Evolutionary conservation across 1,140 invertebrate genomes (phyloP).

Genomic region (Drosophila yakuba): DNA sequence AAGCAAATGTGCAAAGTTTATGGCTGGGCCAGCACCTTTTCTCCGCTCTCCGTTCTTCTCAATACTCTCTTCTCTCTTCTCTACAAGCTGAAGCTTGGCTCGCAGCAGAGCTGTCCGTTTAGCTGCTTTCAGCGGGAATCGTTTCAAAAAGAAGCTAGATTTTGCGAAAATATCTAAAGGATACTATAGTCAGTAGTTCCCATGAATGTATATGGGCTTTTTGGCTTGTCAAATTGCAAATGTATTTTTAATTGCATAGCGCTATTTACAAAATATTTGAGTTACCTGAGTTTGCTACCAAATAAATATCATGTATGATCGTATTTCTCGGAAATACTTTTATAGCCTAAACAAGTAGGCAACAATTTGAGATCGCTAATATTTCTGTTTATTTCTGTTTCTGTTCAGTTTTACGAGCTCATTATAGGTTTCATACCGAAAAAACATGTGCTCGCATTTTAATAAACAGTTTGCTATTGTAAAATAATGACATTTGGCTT

Average conservation of each 20-base stretch:
- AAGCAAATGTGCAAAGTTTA: conserved; percentile 45
- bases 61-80: background rate
- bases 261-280: background rate
- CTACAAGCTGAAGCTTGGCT: conserved; percentile 7
- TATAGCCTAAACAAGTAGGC: no score
- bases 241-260: background rate
- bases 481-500: background rate
- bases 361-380: no score
- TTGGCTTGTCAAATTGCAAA: background rate
- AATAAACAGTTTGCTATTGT: background rate
- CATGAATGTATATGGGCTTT: no score
- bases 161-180: background rate
- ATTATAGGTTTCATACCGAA: background rate
- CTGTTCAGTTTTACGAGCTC: background rate
- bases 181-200: background rate
- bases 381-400: background rate
- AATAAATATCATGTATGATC: no score
- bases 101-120: background rate
- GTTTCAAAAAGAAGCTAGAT: background rate
- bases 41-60: conserved; percentile 1
- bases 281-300: no score
- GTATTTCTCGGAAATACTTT: no score
- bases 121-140: background rate
- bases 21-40: conserved; percentile 37
- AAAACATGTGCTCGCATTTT: background rate